Conservation (phyloP, 2,797 vertebrate genomes). For the Megalops cyprinoides region DNA sequence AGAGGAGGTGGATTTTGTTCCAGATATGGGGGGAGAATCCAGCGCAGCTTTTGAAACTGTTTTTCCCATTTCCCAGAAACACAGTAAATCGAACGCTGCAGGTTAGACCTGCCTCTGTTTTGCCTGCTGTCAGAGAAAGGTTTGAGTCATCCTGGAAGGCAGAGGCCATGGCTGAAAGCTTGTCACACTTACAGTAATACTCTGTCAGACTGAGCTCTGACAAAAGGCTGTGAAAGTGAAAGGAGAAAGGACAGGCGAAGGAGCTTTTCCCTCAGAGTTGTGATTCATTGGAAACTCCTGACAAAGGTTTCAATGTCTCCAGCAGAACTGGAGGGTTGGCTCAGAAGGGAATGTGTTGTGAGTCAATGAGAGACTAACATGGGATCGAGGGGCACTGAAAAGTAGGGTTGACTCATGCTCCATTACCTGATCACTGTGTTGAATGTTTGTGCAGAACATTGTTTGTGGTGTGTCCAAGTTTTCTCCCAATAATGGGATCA, state of each 20-base stretch:
- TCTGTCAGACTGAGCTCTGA: not conserved
- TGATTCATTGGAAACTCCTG: not conserved
- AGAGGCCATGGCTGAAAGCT: not conserved
- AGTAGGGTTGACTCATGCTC: too few species aligned
- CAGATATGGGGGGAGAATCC: not conserved
- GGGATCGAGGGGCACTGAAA: not conserved
- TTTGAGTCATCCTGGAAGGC: conserved; percentile 5
- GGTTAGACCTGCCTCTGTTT: not conserved
- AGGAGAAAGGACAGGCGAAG: not conserved
- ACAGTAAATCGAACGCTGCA: not conserved
- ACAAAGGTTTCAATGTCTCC: not conserved
- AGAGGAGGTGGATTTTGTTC: too few species aligned
- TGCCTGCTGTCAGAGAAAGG: not conserved
- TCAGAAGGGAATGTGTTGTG: not conserved
- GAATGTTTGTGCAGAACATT: not conserved
- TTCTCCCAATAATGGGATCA: not conserved
- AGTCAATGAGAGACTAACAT: not conserved
- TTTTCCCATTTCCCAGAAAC: conserved; percentile 13
- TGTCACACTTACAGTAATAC: not conserved
- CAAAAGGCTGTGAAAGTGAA: not conserved
- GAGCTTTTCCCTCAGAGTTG: not conserved
- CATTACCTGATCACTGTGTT: too few species aligned
- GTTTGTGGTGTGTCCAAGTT: not conserved
- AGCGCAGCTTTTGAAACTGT: not conserved
- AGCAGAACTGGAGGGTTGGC: not conserved